phyloP scores from a whole-genome alignment of 2,888 invertebrate genomes.

The Plemyria rubiginata region DNA sequence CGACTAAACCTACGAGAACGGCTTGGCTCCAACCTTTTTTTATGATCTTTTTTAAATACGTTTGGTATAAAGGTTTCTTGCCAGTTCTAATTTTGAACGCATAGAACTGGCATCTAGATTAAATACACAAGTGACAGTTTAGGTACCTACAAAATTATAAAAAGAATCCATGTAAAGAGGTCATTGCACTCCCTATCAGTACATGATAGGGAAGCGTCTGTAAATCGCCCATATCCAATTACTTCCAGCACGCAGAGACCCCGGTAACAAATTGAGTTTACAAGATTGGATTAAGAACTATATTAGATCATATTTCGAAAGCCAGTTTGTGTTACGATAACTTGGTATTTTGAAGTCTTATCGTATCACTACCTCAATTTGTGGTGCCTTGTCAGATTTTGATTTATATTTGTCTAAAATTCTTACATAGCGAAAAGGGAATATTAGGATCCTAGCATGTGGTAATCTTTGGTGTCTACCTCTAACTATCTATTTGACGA shows the following conservation, averaged over 20 bases:
- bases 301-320: conserved; percentile 78
- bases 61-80: too few species aligned
- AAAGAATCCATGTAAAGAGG: background rate
- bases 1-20: too few species aligned
- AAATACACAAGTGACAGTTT: too few species aligned
- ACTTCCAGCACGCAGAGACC: conserved; percentile 49
- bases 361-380: conserved; percentile 10
- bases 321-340: conserved; percentile 63
- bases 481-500: too few species aligned
- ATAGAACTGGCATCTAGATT: too few species aligned
- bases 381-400: background rate
- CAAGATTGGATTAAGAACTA: conserved; percentile 73
- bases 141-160: too few species aligned
- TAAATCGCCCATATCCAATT: conserved; percentile 39
- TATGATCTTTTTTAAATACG: too few species aligned
- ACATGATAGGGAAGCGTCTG: background rate
- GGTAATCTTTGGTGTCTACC: too few species aligned
- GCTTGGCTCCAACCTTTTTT: too few species aligned
- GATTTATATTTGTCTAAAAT: background rate
- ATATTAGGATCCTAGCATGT: too few species aligned
- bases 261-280: conserved; percentile 75
- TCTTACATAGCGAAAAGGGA: too few species aligned
- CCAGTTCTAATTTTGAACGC: too few species aligned
- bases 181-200: background rate
- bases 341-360: conserved; percentile 44